Conservation (phyloP, 2,113 vertebrate species). For the Vulpes ferrilata region DNA sequence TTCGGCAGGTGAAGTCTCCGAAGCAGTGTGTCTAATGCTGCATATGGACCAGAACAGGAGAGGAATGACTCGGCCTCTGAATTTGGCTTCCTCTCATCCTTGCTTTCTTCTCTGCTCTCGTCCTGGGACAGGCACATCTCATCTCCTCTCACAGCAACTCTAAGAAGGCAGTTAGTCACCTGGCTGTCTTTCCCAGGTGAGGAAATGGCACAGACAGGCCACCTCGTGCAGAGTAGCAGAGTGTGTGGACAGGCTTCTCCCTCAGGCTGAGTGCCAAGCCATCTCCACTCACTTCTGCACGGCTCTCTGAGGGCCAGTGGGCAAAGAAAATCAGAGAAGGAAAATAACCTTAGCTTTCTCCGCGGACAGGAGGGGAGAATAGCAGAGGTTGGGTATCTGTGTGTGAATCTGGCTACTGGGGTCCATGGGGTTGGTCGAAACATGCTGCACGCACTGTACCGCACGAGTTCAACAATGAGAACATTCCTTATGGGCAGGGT, state of each 20-base stretch:
- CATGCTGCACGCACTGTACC: background rate
- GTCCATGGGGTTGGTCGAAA: background rate
- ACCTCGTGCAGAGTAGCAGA: background rate
- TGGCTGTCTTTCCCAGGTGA: background rate
- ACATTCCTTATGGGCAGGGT: background rate
- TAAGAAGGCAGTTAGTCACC: background rate
- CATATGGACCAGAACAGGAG: background rate
- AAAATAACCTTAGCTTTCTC: background rate
- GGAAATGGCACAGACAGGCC: background rate
- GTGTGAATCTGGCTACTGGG: background rate
- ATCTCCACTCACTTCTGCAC: background rate
- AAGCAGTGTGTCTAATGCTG: background rate
- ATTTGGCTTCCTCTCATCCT: background rate
- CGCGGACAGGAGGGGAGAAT: background rate
- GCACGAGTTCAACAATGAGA: background rate
- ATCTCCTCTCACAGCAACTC: background rate
- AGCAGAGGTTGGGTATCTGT: background rate
- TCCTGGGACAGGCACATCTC: background rate
- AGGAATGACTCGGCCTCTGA: background rate
- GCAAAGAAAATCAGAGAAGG: background rate
- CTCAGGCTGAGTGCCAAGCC: background rate
- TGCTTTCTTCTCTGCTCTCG: background rate
- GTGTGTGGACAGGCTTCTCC: rapidly evolving
- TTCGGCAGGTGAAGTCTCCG: background rate
- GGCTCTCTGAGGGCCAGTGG: background rate